phyloP scores from a whole-genome alignment of 2,888 invertebrate species.

The Lithophane ornitopus region DNA sequence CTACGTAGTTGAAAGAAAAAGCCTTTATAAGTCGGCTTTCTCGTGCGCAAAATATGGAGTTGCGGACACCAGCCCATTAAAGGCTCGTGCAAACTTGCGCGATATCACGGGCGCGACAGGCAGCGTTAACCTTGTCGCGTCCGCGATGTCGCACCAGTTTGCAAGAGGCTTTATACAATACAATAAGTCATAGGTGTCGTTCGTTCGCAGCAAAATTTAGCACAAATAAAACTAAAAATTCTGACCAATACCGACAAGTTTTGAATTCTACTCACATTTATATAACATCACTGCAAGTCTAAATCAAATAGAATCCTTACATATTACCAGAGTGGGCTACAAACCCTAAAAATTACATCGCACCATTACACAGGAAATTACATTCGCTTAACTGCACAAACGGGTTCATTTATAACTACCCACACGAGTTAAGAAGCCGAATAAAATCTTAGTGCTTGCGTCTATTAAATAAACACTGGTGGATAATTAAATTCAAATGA shows the following conservation, averaged over 20 bases:
- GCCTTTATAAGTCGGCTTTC: too few relatives aligned
- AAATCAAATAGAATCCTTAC: not conserved
- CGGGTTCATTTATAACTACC: constrained; percentile 62
- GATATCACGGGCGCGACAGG: too few relatives aligned
- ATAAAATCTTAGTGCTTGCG: constrained; percentile 61
- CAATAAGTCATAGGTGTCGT: too few relatives aligned
- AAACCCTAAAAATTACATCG: constrained; percentile 36
- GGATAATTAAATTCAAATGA: constrained; percentile 78
- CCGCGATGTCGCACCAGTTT: too few relatives aligned
- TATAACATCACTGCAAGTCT: not conserved
- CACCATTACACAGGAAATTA: constrained; percentile 46
- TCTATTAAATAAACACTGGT: constrained; percentile 63
- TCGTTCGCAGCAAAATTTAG: not conserved
- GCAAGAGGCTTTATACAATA: too few relatives aligned
- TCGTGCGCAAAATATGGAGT: too few relatives aligned
- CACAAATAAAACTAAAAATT: too few relatives aligned
- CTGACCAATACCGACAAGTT: not conserved
- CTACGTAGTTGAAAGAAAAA: too few relatives aligned
- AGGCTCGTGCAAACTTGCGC: too few relatives aligned
- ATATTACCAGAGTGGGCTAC: not conserved
- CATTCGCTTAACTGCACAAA: constrained; percentile 40
- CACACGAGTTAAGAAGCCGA: constrained; percentile 51
- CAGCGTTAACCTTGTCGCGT: too few relatives aligned
- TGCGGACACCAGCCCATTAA: too few relatives aligned
- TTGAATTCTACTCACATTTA: not conserved